phyloP scores from a whole-genome alignment of 2,113 vertebrate species.

The Myiozetetes cayanensis region DNA sequence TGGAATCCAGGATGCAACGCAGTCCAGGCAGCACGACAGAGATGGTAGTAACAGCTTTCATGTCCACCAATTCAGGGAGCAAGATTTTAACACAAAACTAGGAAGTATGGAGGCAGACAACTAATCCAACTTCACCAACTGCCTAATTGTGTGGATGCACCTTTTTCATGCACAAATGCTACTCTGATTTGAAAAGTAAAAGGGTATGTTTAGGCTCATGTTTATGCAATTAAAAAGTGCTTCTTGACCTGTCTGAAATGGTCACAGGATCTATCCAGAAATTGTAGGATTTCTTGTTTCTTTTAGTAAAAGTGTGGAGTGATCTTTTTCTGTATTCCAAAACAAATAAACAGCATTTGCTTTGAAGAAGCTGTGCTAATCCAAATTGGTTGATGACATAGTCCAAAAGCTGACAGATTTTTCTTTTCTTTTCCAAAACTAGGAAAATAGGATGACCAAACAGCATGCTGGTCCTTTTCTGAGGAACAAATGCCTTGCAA shows the following conservation, averaged over 20 bases:
- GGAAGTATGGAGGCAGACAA: background rate
- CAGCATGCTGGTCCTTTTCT: background rate
- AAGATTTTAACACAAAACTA: background rate
- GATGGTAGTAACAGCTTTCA: background rate
- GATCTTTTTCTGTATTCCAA: background rate
- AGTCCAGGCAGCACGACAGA: background rate
- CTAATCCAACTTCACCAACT: background rate
- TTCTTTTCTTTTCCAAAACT: background rate
- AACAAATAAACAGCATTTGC: background rate
- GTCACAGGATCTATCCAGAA: background rate
- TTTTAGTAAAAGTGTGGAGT: background rate
- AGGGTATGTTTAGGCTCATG: background rate
- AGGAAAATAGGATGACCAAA: background rate
- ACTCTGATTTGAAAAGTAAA: background rate
- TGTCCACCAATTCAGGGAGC: background rate
- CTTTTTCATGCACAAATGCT: background rate
- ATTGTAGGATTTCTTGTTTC: background rate
- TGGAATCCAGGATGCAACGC: rapidly evolving
- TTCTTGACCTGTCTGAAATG: background rate
- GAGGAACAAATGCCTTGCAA: background rate
- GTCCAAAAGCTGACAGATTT: background rate
- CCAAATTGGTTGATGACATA: background rate
- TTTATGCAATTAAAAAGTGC: background rate
- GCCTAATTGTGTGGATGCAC: background rate
- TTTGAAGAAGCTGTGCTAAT: background rate